Conservation (phyloP, 2,888 invertebrate species). For the Galeopsomyia nigrocyanea region DNA sequence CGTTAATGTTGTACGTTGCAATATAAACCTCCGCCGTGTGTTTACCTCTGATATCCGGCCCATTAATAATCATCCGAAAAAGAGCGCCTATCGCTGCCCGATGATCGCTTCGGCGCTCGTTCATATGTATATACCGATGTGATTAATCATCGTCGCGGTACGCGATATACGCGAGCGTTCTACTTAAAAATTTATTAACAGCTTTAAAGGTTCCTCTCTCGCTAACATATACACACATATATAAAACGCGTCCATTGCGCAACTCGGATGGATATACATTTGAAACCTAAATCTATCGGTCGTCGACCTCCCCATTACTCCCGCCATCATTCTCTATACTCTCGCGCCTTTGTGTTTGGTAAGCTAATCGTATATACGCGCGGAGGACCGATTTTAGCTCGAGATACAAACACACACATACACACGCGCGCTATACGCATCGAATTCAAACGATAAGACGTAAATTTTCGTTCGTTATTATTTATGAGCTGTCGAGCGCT, state of each 20-base stretch:
- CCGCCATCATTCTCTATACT: constrained; percentile 51
- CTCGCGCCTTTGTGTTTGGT: constrained; percentile 54
- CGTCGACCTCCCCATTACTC: constrained; percentile 51
- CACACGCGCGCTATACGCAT: constrained; percentile 49
- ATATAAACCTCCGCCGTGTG: constrained; percentile 7
- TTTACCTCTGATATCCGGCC: constrained; percentile 27
- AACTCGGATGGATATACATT: background rate
- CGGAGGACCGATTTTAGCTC: constrained; percentile 56
- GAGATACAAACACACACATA: constrained; percentile 47
- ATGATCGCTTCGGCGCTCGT: no score
- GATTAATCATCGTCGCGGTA: constrained; percentile 30
- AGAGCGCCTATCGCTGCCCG: no score
- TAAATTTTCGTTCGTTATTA: constrained; percentile 36
- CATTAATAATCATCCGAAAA: no score
- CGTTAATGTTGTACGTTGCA: no score
- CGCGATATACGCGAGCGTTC: background rate
- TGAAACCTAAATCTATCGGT: constrained; percentile 48
- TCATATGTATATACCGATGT: background rate
- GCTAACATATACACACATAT: no score
- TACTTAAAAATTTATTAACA: constrained; percentile 36
- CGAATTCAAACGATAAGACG: constrained; percentile 28
- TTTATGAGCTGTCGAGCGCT: constrained; percentile 29
- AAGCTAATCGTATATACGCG: constrained; percentile 59
- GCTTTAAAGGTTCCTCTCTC: constrained; percentile 1
- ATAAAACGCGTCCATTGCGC: constrained; percentile 20